These are phyloP conservation scores for Heliothis subflexa DNA, from an alignment of 1,140 invertebrate genomes.

Conservation along the genomic window DNA sequence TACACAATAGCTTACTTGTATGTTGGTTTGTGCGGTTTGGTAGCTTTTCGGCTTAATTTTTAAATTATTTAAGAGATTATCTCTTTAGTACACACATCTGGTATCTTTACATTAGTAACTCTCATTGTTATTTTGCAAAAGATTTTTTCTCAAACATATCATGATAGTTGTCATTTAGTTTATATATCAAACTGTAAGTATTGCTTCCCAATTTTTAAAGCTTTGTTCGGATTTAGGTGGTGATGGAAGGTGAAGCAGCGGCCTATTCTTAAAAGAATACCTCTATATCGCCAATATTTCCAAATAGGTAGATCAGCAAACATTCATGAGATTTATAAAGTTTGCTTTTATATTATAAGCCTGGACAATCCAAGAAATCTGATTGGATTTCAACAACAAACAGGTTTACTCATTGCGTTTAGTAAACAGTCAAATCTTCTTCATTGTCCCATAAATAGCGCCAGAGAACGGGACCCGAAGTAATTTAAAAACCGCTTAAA, in stretches of 20 bases:
- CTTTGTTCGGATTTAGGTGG: no score
- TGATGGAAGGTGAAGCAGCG: no score
- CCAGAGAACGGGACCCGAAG: constrained; percentile 62
- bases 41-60: constrained; percentile 4
- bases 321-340: no score
- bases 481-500: constrained; percentile 79
- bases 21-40: constrained; percentile 14
- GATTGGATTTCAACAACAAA: not conserved
- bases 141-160: not conserved
- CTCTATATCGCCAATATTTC: no score
- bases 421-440: constrained; percentile 7
- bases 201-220: no score
- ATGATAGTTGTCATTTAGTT: not conserved
- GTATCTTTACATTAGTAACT: not conserved
- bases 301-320: no score
- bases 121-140: not conserved
- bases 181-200: no score
- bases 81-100: constrained; percentile 1
- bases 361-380: not conserved
- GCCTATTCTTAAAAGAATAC: no score
- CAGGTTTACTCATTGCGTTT: not conserved
- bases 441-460: constrained; percentile 1
- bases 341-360: not conserved
- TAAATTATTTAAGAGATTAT: not conserved
- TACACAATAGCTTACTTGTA: constrained; percentile 26